Conservation (phyloP, 2,888 invertebrate species). For the Zonitis immaculata region DNA sequence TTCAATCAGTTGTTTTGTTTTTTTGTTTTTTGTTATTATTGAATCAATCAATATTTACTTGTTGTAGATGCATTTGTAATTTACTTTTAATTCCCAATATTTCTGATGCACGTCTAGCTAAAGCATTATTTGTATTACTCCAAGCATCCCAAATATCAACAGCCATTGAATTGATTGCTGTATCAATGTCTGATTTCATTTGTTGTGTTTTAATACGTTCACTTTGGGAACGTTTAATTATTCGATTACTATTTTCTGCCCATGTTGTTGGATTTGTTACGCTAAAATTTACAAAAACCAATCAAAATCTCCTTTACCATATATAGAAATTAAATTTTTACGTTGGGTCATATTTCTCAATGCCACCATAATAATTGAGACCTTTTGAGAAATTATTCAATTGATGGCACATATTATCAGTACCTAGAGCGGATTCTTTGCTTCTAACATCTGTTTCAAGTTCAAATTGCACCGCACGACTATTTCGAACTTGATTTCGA, state of each 20-base stretch:
- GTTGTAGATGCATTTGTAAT: conserved; percentile 72
- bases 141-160: conserved; percentile 84
- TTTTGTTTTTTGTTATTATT: too few relatives aligned
- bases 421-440: conserved; percentile 82
- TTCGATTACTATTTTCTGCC: conserved; percentile 75
- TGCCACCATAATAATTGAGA: conserved; percentile 80
- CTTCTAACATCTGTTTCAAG: conserved; percentile 84
- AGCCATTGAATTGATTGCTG: conserved; percentile 72
- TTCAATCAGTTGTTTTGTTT: neutral
- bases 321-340: conserved; percentile 37
- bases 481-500: conserved; percentile 64
- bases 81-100: conserved; percentile 80
- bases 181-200: conserved; percentile 72
- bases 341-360: conserved; percentile 83
- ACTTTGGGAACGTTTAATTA: conserved; percentile 72
- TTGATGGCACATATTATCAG: conserved; percentile 81
- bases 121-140: conserved; percentile 76
- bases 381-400: conserved; percentile 76
- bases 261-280: conserved; percentile 77
- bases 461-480: conserved; percentile 78
- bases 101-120: conserved; percentile 71
- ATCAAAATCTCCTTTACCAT: too few relatives aligned
- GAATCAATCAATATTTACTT: conserved; percentile 51
- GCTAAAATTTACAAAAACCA: conserved; percentile 35
- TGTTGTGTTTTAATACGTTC: conserved; percentile 76